Evolutionary conservation across 1,140 invertebrate genomes (phyloP), one percentile per base, ranked within the genome.

Genomic region (Musca vetustissima): DNA sequence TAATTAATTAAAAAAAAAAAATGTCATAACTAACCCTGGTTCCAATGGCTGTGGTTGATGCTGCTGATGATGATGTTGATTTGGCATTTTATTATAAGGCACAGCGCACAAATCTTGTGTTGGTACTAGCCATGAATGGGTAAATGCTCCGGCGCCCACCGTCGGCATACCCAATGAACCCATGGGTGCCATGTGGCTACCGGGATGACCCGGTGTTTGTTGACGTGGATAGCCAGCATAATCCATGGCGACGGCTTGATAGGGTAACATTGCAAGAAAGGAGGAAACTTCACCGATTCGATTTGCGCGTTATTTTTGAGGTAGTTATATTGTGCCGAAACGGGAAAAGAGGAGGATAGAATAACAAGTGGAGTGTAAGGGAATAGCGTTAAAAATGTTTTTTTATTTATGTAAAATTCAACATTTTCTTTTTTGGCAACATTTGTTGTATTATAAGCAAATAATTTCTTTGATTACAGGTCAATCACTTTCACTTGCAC

Each of bases 61-160:
- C 68, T 66, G 69, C 74, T 25, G 48, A n/a, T 15, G 25, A 67
- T 82, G 81, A 71, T 83, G 79, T 59, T 83, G 81, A 85, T 86
- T 87, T 85, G 85, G 86, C 87, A 89, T 89, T 88, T 90, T 92
- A 55, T 80, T 79, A 86, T 91, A 91, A 85, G 90, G 88, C 83
- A 86, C 86, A 80, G 90, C 89, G 90, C 91, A 93, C 84, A 93
- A 88, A 88, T 94, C 91, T 88, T 86, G 85, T 74, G 91, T 90
- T 87, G 92, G 92, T 90, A 93, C 92, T 88, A 94, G 93, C 92
- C 92, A 94, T 85, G 92, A 94, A 88, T 94, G 92, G 79, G 91
- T 91, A 87, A 93, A 94, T 77, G 90, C 89, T 77, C 87, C 85
- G 48, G 86, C 83, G 77, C 87, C 85, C 61, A 86, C 83, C 75